Evolutionary conservation across 2,797 vertebrate genomes (phyloP), one percentile per base, ranked within the genome.

Genomic region (Bradypus variegatus): DNA sequence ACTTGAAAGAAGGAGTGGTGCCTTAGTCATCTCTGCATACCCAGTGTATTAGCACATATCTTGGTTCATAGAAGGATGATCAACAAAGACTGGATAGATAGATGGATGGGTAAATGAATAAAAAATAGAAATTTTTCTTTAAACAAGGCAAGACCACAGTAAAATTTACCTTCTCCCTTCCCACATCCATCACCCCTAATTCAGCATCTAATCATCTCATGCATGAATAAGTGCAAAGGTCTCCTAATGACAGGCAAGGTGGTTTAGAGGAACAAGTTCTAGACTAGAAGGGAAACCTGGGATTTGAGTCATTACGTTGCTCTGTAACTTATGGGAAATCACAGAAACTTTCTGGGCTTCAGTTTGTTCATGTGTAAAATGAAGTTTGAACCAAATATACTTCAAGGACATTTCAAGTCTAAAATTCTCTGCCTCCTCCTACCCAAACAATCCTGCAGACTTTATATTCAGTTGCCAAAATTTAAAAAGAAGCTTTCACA

Each of bases 401-500:
- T 93, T 93, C 31, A 75, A 79, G 79, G 91, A 89, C 72, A 77
- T 93, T 91, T 90, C 55, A 72, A 53, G 85, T 92, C 79, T 48
- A 78, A 87, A 83, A 72, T 83, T 76, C 82, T 91, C 85, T 86
- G 79, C 70, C 73, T 84, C 94, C 79, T 95, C 78, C 87, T 86
- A 87, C 88, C 77, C 81, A 93, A 73, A 86, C 83, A 95, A 84
- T 89, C 82, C 72, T 92, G 79, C 55, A 58, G 91, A 87, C 95
- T 88, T 90, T 94, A 88, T 76, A 92, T 82, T 77, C 76, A 82
- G 87, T 86, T 93, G 77, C 92, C 72, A 88, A 90, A 70, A 67
- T 87, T 92, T 94, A 62, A 95, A 96, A 92, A 84, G 79, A 93
- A 92, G 27, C 93, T 92, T 95, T 93, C 48, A 65, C 81, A 60